These are phyloP conservation scores for Sisor rabdophorus DNA, from an alignment of 2,113 vertebrate genomes.

Conservation along the genomic window DNA sequence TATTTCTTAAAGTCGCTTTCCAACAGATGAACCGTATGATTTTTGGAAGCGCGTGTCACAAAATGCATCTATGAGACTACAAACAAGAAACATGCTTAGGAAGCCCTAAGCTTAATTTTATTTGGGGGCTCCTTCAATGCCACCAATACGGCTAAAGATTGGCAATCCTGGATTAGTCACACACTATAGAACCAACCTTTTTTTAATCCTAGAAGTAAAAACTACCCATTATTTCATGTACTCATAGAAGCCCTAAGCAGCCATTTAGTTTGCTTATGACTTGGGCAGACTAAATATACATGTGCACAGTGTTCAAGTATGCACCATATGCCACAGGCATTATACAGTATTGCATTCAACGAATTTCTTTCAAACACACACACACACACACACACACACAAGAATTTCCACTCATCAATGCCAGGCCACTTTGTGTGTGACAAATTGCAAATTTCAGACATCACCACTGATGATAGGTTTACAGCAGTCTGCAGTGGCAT, in stretches of 20 bases:
- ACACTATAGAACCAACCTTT: too few species aligned
- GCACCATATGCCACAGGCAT: conserved; percentile 39
- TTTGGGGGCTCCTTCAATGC: too few species aligned
- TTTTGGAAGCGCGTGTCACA: not conserved
- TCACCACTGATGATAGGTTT: conserved; percentile 73
- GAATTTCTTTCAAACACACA: conserved; percentile 41
- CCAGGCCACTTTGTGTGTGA: conserved; percentile 61
- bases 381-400: conserved; percentile 49
- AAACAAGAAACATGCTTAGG: conserved; percentile 2
- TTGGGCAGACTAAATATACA: not conserved
- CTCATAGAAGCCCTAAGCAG: too few species aligned
- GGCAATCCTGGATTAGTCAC: too few species aligned
- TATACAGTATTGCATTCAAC: not conserved
- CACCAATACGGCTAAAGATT: too few species aligned
- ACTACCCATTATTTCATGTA: too few species aligned
- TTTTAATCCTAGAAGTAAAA: too few species aligned
- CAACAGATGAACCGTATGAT: not conserved
- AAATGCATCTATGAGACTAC: not conserved
- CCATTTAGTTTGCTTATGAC: too few species aligned
- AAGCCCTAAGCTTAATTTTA: too few species aligned
- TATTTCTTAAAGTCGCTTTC: conserved; percentile 47
- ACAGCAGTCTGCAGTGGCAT: conserved; percentile 67
- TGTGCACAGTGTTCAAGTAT: not conserved
- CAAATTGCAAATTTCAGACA: conserved; percentile 77
- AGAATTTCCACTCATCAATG: conserved; percentile 61